Base-by-base conservation (phyloP, 2,113 vertebrate species). In the Martes martes region DNA sequence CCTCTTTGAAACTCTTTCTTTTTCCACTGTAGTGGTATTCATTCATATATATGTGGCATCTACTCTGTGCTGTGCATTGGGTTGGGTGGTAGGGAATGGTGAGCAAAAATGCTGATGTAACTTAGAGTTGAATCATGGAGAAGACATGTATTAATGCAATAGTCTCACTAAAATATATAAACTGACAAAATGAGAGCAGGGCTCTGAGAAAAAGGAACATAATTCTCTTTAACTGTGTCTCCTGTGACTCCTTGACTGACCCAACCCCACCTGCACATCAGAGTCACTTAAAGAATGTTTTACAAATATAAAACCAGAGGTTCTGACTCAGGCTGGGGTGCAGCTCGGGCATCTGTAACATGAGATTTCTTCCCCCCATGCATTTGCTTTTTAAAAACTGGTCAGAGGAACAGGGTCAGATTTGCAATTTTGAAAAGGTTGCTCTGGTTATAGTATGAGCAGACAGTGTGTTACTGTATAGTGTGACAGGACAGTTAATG, bases 1-100 rank as follows among this genome's bases (percentile, higher is more conserved):
- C 31, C 3, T 74, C 79, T 95, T 86, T 61, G 67, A 97, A 95
- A 69, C 57, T 84, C 9, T 87, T 93, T 23, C 81, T 93, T 23
- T 57, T 65, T 50, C 47, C 11, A 50, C 47, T 50, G 14, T 50
- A 50, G 13, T 50, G 47, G 47, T 18, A 79, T 2, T 86, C 31
- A 65, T 76, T 36, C 10, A 73, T n/a, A 21, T 74, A 42, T 74
- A 42, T 24, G 26, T 74, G 55, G n/a, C 1, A 3, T 21, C n/a
- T 94, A 7, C 31, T 74, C 1, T 82, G 76, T 82, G 13, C 42
- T 42, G 28, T 39, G 39, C 36, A 9, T 76, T 89, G 69, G 89
- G n/a, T 11, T 89, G 82, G 80, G 26, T 92, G 52, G 67, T 73
- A 31, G 52, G 45, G 9, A 67, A 19, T 33, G n/a, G 88, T 71